Evolutionary conservation across 2,113 vertebrate genomes (phyloP).

Genomic region (Lethenteron camtschaticum): DNA sequence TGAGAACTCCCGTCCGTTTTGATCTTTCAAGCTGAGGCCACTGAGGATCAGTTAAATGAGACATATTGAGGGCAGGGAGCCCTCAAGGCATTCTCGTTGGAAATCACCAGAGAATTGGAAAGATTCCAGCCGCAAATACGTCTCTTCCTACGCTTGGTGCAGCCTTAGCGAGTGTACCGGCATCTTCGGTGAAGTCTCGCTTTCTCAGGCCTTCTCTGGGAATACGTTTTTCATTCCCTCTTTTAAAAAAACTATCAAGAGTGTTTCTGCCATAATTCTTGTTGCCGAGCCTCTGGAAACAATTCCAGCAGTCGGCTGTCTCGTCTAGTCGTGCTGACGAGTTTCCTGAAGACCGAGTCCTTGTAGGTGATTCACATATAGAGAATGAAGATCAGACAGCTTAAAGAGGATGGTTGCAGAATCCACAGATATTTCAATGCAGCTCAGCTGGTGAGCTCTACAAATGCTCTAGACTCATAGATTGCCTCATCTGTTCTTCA

Average conservation of each 20-base stretch:
- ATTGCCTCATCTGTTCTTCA: neutral
- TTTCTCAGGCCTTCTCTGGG: neutral
- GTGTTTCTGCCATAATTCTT: neutral
- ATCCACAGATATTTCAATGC: neutral
- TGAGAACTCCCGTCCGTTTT: constrained; percentile 1
- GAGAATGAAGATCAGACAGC: constrained; percentile 1
- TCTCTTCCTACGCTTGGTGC: neutral
- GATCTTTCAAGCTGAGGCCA: constrained; percentile 7
- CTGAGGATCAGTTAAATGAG: neutral
- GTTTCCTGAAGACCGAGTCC: neutral
- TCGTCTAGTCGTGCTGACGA: neutral
- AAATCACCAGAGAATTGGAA: neutral
- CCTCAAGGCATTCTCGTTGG: constrained; percentile 1
- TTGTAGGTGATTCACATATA: neutral
- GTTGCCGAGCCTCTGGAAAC: constrained; percentile 3
- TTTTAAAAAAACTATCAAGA: neutral
- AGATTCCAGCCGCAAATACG: neutral
- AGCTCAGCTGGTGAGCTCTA: neutral
- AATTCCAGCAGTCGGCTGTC: neutral
- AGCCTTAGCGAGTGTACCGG: neutral
- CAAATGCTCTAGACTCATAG: neutral
- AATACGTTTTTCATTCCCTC: constrained; percentile 4
- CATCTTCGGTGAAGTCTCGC: neutral
- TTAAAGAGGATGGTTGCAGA: neutral
- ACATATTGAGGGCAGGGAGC: constrained; percentile 1